Conservation (phyloP, 2,888 invertebrate genomes). For the Anoplius nigerrimus region DNA sequence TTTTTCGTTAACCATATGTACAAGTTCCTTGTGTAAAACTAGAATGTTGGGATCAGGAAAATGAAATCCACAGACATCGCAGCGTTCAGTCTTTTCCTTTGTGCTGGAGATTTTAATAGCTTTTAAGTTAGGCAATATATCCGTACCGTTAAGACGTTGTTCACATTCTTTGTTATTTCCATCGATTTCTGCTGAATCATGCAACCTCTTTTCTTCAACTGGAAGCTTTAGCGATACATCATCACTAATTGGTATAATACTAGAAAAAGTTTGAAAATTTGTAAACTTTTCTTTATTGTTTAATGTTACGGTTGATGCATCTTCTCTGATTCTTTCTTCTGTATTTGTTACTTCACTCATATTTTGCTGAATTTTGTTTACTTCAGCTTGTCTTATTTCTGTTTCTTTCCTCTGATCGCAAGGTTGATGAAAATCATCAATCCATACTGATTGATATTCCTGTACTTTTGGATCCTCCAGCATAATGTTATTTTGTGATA, state of each 20-base stretch:
- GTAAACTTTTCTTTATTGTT: conserved; percentile 17
- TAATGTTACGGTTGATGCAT: neutral
- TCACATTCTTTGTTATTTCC: conserved; percentile 16
- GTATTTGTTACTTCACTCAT: conserved; percentile 14
- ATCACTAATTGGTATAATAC: conserved; percentile 5
- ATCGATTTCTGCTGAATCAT: neutral
- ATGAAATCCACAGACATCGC: conserved; percentile 84
- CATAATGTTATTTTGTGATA: conserved; percentile 47
- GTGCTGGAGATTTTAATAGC: conserved; percentile 58
- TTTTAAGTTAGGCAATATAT: conserved; percentile 45
- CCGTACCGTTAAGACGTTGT: conserved; percentile 17
- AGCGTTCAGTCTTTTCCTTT: conserved; percentile 75
- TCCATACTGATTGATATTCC: conserved; percentile 33
- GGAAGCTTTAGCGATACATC: conserved; percentile 19
- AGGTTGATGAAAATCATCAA: conserved; percentile 33
- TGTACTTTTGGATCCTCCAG: conserved; percentile 69
- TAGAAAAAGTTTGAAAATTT: conserved; percentile 25
- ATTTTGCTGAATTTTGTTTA: conserved; percentile 8
- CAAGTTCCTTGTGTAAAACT: conserved; percentile 84
- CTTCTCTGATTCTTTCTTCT: neutral
- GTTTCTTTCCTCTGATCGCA: conserved; percentile 22
- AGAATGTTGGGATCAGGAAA: conserved; percentile 84
- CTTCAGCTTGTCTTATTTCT: neutral
- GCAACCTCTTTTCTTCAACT: conserved; percentile 16
- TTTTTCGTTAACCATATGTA: conserved; percentile 75